Evolutionary conservation across 2,888 invertebrate genomes (phyloP), one percentile per base, ranked within the genome.

Genomic region (Mylabris sibirica): DNA sequence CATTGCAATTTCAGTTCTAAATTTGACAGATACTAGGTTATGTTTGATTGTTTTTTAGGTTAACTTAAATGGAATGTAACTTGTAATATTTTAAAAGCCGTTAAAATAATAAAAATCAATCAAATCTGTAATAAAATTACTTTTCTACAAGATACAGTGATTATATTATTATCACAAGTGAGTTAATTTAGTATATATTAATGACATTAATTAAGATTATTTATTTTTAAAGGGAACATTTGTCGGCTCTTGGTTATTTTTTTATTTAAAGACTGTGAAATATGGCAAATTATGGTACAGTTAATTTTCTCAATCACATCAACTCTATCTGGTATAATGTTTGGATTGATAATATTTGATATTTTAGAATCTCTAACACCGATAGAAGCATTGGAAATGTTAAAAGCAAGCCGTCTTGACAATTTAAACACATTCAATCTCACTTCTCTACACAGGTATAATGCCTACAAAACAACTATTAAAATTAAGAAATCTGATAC

Each of bases 281-380:
- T 98, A 5, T 95, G 97, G 78, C 97, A 99, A 83, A 90, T 94
- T 70, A 87, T 96, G 69, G 98, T 99, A 1, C 96, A 99, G 84
- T 87, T 99, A 4, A 95, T 98, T 81, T 99, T 99, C 85, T 98
- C 99, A 0, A 89, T 93, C 30, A 99, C 98, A 41, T 96, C 99
- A 83, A 94, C 99, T 0, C 87, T 99, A 17, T 99, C 99, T 26
- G 97, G 99, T 81, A 97, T 98, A 1, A 97, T 99, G 97, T 99
- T 99, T 85, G 99, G 99, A 84, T 87, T 99, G 68, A 99, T 99
- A 71, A 99, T 99, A 82, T 99, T 99, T 87, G 99, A 99, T 88
- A 99, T 99, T 76, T 88, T 98, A 69, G 98, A 95, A 35, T 91
- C 98, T 74, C 87, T 99, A n/a, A n/a, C 82, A 4, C 81, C 83